Base-by-base conservation (phyloP, 2,113 vertebrate genomes). In the Scophthalmus maximus region DNA sequence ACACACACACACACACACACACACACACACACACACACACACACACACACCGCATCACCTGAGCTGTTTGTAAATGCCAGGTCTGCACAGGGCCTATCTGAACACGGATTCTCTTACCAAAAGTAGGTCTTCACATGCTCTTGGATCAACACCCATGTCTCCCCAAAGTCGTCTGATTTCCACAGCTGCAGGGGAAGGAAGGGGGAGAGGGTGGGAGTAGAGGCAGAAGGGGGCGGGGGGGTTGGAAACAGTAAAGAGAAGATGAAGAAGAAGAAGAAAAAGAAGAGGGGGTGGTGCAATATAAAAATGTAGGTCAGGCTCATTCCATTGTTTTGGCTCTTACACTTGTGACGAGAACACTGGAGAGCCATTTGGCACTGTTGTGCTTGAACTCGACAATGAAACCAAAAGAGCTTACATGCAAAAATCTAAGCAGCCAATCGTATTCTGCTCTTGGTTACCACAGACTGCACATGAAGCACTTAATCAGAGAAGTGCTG, bases 151-250 rank as follows among this genome's bases (percentile, higher is more conserved):
- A 98, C 91, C 98, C 98, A 99, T 1, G 97, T 98, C 93, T 96
- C 96, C 58, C 98, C 97, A 82, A 99, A 99, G 88, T 99, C 97
- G 23, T 98, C 97, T 0, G 98, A 99, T 79, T 97, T 98, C 98
- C 98, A 99, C 15, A 99, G 94, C 98, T 99, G 92, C 25, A 85
- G 73, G 56, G 38, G 32, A 52, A 73, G 38, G 61, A 58, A 40
- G 53, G 10, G 38, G 38, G 40, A 69, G 59, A 49, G 34, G 22
- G 56, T 22, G 62, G n/a, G 18, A 38, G 47, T 22, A 44, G 36
- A 22, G 15, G 8, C 26, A 22, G n/a, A 42, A 4, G 51, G 22
- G 8, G n/a, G 44, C 3, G 40, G 5, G 49, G 18, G 36, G 26
- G 32, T n/a, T n/a, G n/a, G n/a, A n/a, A n/a, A n/a, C n/a, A n/a